Conservation (phyloP, 2,888 invertebrate genomes). For the Ramazzottius varieornatus region DNA sequence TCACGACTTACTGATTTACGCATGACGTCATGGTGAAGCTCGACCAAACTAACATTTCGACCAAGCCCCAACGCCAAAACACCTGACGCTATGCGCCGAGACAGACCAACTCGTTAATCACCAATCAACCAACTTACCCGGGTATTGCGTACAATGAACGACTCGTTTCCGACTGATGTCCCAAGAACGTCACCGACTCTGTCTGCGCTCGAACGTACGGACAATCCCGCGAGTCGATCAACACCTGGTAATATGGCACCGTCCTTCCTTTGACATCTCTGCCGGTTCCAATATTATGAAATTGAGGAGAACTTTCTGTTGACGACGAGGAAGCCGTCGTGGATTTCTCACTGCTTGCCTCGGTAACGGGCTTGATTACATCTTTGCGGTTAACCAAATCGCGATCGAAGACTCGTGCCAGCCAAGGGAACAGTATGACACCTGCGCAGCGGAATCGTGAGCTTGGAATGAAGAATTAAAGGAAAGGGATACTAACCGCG, state of each 20-base stretch:
- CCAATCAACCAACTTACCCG: conserved; percentile 13
- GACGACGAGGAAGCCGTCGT: not conserved
- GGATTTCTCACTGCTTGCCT: too few relatives aligned
- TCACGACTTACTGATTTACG: too few relatives aligned
- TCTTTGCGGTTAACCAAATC: conserved; percentile 47
- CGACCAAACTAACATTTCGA: too few relatives aligned
- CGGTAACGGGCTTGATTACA: not conserved
- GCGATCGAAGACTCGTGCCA: conserved; percentile 75
- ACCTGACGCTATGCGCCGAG: too few relatives aligned
- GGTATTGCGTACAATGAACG: conserved; percentile 83
- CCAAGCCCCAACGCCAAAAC: too few relatives aligned
- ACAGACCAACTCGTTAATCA: not conserved
- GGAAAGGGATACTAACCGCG: conserved; percentile 24
- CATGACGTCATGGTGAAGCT: too few relatives aligned
- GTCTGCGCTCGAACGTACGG: conserved; percentile 63
- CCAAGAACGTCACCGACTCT: conserved; percentile 84
- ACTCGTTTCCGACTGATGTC: conserved; percentile 80
- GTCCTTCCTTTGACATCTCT: conserved; percentile 43
- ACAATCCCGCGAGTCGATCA: conserved; percentile 86
- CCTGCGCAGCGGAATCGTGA: conserved; percentile 26
- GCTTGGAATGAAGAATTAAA: not conserved
- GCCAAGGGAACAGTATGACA: conserved; percentile 84
- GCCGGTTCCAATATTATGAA: conserved; percentile 6
- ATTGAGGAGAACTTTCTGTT: too few relatives aligned
- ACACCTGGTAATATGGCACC: conserved; percentile 85